phyloP scores from a whole-genome alignment of 2,888 invertebrate genomes.

The Cerastoderma edule region DNA sequence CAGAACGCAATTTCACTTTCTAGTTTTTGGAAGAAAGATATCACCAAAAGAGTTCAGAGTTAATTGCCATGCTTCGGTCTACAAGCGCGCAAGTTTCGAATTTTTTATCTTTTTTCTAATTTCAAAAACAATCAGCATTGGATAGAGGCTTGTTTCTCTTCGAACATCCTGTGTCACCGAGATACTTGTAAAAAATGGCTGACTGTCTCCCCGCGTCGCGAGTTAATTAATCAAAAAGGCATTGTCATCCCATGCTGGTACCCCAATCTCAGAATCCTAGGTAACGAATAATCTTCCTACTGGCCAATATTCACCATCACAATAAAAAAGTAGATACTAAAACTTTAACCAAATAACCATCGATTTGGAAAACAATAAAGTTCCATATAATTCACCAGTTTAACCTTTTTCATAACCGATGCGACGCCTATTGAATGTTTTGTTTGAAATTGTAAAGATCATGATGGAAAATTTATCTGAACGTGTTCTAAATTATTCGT shows the following conservation, averaged over 20 bases:
- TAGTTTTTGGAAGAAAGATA: background rate
- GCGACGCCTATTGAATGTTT: too few species aligned
- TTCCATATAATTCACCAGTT: too few species aligned
- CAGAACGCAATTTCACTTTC: conserved; percentile 15
- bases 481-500: too few species aligned
- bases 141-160: conserved; percentile 24
- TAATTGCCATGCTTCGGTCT: conserved; percentile 9
- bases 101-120: conserved; percentile 18
- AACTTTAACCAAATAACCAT: background rate
- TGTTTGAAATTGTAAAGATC: too few species aligned
- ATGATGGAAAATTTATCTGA: too few species aligned
- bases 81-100: conserved; percentile 2
- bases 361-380: too few species aligned
- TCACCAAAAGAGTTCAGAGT: conserved; percentile 12
- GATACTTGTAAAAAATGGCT: conserved; percentile 20
- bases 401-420: too few species aligned
- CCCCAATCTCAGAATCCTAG: conserved; percentile 10
- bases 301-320: background rate
- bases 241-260: conserved; percentile 25
- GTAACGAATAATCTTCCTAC: background rate
- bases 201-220: conserved; percentile 24
- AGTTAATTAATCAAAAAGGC: conserved; percentile 28
- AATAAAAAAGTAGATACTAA: too few species aligned
- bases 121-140: conserved; percentile 19
- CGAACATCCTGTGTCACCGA: conserved; percentile 19